Evolutionary conservation across 1,140 invertebrate genomes (phyloP), one percentile per base, ranked within the genome.

Genomic region (Drosophila repleta): DNA sequence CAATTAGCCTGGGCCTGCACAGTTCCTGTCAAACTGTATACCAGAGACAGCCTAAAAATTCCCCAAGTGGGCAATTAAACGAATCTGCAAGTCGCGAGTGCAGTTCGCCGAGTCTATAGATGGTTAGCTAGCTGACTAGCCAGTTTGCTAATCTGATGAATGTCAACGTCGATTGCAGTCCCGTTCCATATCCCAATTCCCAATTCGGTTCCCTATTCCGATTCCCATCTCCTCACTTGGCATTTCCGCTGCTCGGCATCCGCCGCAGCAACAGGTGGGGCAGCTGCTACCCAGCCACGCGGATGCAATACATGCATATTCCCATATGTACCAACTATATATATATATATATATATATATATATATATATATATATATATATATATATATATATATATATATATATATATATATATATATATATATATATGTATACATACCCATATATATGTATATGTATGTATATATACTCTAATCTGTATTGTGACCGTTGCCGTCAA

Each of bases 1-100:
- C 24, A 51, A 51, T 51, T 26, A 35, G 32, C 10, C 35, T 21
- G 43, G 1, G 8, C 39, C 10, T 1, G 10, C 41, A 17, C 41
- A 57, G 29, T 55, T 10, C 4, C 18, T 55, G 41, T 48, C 62
- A 65, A 65, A 65, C 41, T 56, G 62, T 56, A n/a, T 15, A 8
- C 21, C 4, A 49, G 39, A 11, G 26, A 37, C 53, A 52, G 39
- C 39, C 24, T 0, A 15, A 41, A 1, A 32, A 55, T 39, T 35
- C 24, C 24, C 49, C 17, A 35, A 20, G 48, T 32, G 35, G 51
- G 17, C 29, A 37, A 20, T 20, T 4, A 37, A 18, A 7, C n/a
- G 24, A 51, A 17, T 13, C 46, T 51, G 21, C 45, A 26, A 24
- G 11, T 17, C 20, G 48, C 49, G 17, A 29, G 4, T 43, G 39